These are phyloP conservation scores for Tipula helvola DNA, from an alignment of 2,888 invertebrate species.

Conservation along the genomic window DNA sequence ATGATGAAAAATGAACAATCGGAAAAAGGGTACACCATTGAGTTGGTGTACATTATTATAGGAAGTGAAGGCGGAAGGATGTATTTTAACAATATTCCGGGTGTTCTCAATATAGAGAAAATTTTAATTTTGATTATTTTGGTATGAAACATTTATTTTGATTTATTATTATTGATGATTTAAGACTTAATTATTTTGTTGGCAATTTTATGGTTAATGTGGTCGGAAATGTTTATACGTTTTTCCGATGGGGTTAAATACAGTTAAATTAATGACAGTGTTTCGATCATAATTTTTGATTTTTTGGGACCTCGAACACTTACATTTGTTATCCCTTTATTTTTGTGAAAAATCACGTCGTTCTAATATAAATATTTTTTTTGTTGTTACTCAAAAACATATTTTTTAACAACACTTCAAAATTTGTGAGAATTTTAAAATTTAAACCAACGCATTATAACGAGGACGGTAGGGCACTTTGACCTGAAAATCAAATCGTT, in stretches of 20 bases:
- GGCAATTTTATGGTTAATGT: slow-evolving; percentile 4
- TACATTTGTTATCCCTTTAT: neutral
- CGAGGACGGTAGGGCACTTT: neutral
- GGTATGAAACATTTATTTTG: neutral
- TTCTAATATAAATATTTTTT: neutral
- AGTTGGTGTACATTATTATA: neutral
- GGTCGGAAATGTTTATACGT: neutral
- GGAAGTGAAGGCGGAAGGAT: neutral
- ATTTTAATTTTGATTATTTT: neutral
- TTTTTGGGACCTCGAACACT: neutral
- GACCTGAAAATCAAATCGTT: neutral
- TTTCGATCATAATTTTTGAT: neutral
- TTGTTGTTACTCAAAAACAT: neutral
- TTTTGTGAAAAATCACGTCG: neutral
- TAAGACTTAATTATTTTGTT: neutral
- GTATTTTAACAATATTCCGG: neutral
- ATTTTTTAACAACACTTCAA: neutral
- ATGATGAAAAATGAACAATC: neutral
- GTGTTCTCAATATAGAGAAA: neutral
- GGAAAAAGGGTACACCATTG: neutral
- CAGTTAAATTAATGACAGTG: neutral
- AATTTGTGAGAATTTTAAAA: neutral
- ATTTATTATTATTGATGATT: neutral
- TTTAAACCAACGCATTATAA: neutral
- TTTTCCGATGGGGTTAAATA: neutral